Percentiles rank a stretch among this genome's conserved stretches.
phyloP scores from a whole-genome alignment of 2,113 vertebrate species.

The Carlito syrichta region DNA sequence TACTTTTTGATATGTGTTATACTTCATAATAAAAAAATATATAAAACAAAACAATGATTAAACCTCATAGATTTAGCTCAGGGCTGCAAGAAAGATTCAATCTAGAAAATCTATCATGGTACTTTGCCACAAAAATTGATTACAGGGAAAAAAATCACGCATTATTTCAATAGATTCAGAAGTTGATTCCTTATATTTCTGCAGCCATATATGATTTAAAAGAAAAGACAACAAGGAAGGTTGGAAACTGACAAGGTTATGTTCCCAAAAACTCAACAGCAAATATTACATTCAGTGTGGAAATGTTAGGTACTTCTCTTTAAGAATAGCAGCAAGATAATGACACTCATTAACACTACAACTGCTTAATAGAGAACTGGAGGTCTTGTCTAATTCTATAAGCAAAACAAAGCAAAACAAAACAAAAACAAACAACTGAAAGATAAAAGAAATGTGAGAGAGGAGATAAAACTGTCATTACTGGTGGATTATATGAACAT shows the following conservation, averaged over 20 bases:
- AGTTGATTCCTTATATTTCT: not conserved
- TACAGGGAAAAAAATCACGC: not conserved
- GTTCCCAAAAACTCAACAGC: not conserved
- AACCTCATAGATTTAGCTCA: not conserved
- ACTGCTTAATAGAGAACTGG: not conserved
- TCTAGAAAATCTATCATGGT: not conserved
- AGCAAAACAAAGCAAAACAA: not conserved
- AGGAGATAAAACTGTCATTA: not conserved
- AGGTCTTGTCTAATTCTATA: not conserved
- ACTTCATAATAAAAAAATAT: not conserved
- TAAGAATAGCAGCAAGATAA: not conserved
- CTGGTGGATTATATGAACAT: not conserved
- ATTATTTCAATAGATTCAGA: not conserved
- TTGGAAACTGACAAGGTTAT: not conserved
- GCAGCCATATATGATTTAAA: not conserved
- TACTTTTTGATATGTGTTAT: not conserved
- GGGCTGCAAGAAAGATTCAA: not conserved
- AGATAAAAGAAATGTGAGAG: not conserved
- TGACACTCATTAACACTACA: not conserved
- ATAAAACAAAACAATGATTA: not conserved
- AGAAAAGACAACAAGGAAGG: not conserved
- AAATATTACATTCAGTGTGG: not conserved
- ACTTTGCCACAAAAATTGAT: not conserved
- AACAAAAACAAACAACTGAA: too few relatives aligned
- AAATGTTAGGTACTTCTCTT: not conserved